Conservation (phyloP, 2,888 invertebrate species). For the Notodonta dromedarius region DNA sequence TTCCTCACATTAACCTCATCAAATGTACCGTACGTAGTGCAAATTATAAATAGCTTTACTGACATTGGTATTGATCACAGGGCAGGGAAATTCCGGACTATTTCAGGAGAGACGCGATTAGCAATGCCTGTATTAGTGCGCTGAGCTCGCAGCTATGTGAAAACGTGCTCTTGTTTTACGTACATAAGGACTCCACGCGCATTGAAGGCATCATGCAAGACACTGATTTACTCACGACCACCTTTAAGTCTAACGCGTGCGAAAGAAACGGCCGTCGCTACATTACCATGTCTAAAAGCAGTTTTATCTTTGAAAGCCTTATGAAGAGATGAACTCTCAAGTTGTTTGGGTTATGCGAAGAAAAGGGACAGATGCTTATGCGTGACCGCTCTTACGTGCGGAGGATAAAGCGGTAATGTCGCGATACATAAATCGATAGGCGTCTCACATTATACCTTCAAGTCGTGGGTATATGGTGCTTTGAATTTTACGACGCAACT, state of each 20-base stretch:
- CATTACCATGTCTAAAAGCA: constrained; percentile 40
- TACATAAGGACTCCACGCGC: constrained; percentile 16
- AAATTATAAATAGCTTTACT: constrained; percentile 31
- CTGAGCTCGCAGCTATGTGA: constrained; percentile 40
- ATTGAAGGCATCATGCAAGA: constrained; percentile 26
- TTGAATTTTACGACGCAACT: constrained; percentile 34
- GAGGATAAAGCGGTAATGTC: constrained; percentile 60
- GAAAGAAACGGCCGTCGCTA: constrained; percentile 43
- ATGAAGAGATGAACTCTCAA: constrained; percentile 40
- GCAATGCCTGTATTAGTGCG: constrained; percentile 54
- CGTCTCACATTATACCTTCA: constrained; percentile 39
- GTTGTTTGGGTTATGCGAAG: constrained; percentile 40
- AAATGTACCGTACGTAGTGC: neutral
- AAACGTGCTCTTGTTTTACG: constrained; percentile 39
- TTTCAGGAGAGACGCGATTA: constrained; percentile 68
- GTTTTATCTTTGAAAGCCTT: constrained; percentile 36
- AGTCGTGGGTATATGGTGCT: constrained; percentile 24
- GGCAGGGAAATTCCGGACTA: constrained; percentile 67
- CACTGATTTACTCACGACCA: constrained; percentile 48
- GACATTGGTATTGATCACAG: constrained; percentile 54
- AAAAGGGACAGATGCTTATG: constrained; percentile 49
- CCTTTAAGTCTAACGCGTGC: constrained; percentile 30
- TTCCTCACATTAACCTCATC: neutral
- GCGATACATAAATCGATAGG: constrained; percentile 47
- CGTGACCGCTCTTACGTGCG: constrained; percentile 62